Evolutionary conservation across 2,888 invertebrate genomes (phyloP), one percentile per base, ranked within the genome.

Genomic region (Rutpela maculata): DNA sequence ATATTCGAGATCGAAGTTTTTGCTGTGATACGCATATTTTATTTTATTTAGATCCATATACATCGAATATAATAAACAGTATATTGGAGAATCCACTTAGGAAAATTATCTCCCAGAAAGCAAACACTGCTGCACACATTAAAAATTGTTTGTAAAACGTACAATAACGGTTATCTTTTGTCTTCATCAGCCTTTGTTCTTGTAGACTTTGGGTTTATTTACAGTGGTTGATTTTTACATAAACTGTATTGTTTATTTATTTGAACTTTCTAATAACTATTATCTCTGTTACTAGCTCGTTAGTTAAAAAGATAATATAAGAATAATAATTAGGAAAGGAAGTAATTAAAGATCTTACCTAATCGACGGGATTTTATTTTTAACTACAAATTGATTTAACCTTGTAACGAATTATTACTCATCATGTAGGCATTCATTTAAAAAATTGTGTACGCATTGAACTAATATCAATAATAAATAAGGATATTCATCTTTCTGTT

Each of bases 351-450:
- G 19, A 59, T 26, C 17, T 69, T 69, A 59, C 19, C 10, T 31
- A 69, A 69, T 69, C 59, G 59, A 38, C 55, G 68, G 56, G 6
- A 15, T 43, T 65, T 66, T 56, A 62, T 66, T 74, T 66, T 74
- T 55, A 65, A 65, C 43, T 57, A 56, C 68, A 57, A 57, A 56
- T 57, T 68, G 68, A 50, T 68, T 55, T 31, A 57, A 26, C 68
- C 57, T 68, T 68, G 57, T 68, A 35, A 35, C 31, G 12, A 50
- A 43, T 43, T n/a, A 22, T 56, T 70, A 50, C 31, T 57, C 38
- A 62, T 74, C 50, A 19, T 50, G 38, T 17, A 65, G 65, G 62
- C 35, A 31, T 31, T n/a, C 26, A 1, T 17, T 43, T 0, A 17
- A 50, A 43, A 43, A 50, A 50, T 1, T n/a, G 15, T 50, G 15